Conservation (phyloP, 2,113 vertebrate species). For the Pogona vitticeps region DNA sequence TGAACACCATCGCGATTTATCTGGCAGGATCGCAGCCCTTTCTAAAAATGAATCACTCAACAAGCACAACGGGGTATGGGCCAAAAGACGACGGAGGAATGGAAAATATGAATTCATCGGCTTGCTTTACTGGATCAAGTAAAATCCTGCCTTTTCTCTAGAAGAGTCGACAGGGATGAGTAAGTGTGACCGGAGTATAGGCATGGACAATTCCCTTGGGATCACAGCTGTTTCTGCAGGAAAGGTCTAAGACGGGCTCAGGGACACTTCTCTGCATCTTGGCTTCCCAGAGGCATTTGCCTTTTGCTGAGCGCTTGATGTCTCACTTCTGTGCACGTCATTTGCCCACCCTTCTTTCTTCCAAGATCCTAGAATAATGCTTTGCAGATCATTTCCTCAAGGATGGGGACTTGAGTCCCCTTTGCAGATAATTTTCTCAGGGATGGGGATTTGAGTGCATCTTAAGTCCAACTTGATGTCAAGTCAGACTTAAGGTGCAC, state of each 20-base stretch:
- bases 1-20: not conserved
- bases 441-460: no score
- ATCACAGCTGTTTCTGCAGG: not conserved
- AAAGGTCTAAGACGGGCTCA: not conserved
- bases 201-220: not conserved
- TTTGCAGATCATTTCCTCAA: no score
- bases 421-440: no score
- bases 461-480: no score
- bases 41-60: no score
- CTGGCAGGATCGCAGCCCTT: no score
- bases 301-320: not conserved
- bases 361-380: not conserved
- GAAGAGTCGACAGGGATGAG: not conserved
- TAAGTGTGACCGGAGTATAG: no score
- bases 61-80: not conserved
- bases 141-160: not conserved
- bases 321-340: not conserved
- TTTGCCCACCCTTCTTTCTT: not conserved
- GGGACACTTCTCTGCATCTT: not conserved
- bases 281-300: not conserved
- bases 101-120: conserved; percentile 42
- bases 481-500: no score
- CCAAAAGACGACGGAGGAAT: not conserved
- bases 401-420: no score
- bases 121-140: not conserved